Conservation (phyloP, 2,113 vertebrate genomes). For the Brachypodius melanocephalos region DNA sequence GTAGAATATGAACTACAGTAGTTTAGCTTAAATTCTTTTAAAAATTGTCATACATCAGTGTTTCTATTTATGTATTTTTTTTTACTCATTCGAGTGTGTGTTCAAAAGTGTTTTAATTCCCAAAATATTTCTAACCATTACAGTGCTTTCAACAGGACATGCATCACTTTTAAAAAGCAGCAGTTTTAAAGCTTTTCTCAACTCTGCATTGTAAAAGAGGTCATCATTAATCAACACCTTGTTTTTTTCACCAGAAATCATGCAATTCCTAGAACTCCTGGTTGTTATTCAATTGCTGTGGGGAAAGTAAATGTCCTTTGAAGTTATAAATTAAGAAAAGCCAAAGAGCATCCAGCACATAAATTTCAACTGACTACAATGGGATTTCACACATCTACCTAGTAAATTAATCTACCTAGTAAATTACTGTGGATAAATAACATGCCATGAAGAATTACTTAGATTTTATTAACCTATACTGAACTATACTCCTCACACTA, state of each 20-base stretch:
- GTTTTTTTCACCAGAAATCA: slow-evolving; percentile 9
- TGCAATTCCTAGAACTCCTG: background rate
- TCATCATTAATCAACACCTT: background rate
- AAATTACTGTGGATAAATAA: slow-evolving; percentile 40
- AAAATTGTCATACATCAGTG: background rate
- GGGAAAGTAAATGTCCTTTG: background rate
- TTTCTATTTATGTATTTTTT: background rate
- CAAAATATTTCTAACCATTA: background rate
- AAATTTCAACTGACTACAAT: slow-evolving; percentile 35
- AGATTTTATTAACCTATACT: slow-evolving; percentile 55
- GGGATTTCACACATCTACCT: slow-evolving; percentile 24
- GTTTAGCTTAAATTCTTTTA: background rate
- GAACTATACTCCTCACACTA: slow-evolving; percentile 53
- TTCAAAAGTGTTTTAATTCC: background rate
- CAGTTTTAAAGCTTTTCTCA: background rate
- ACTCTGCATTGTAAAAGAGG: background rate
- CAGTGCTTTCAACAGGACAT: background rate
- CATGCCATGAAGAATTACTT: slow-evolving; percentile 27
- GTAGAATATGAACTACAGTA: background rate
- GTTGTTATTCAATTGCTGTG: background rate
- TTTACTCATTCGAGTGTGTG: background rate
- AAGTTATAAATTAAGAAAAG: slow-evolving; percentile 15
- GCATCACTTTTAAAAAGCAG: background rate
- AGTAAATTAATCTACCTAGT: slow-evolving; percentile 29
- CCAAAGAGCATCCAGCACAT: background rate